phyloP scores from a whole-genome alignment of 1,140 invertebrate species.

The Nasonia longicornis region DNA sequence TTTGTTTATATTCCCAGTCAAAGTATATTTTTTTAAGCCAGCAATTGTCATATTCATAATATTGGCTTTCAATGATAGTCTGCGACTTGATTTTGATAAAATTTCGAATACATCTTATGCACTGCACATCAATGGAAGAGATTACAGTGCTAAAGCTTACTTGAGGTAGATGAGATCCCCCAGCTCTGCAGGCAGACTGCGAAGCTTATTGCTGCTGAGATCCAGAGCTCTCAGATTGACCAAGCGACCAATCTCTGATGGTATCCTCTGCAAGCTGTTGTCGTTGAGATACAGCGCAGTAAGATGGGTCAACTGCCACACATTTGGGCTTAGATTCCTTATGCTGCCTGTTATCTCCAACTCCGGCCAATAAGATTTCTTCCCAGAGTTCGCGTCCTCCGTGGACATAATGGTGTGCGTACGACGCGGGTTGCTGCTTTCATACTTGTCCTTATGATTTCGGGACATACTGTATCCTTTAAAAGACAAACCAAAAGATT shows the following conservation, averaged over 20 bases:
- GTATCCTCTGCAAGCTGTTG: conserved; percentile 90
- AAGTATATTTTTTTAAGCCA: too few species aligned
- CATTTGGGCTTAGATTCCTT: conserved; percentile 88
- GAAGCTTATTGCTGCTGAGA: conserved; percentile 93
- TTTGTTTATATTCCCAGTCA: too few species aligned
- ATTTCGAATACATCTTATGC: too few species aligned
- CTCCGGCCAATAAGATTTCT: conserved; percentile 88
- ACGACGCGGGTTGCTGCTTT: conserved; percentile 79
- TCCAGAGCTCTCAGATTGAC: conserved; percentile 89
- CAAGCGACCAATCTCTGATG: conserved; percentile 88
- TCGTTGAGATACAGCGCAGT: conserved; percentile 95
- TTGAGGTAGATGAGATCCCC: conserved; percentile 94
- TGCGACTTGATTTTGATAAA: too few species aligned
- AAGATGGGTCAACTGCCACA: conserved; percentile 92
- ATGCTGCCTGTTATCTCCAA: conserved; percentile 85
- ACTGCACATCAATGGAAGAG: not conserved
- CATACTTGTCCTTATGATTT: conserved; percentile 78
- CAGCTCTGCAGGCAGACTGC: conserved; percentile 93
- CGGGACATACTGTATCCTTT: conserved; percentile 75
- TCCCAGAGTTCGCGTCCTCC: conserved; percentile 90
- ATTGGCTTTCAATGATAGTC: too few species aligned
- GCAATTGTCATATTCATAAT: too few species aligned
- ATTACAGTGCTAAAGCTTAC: conserved; percentile 67
- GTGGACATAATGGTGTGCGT: conserved; percentile 91
- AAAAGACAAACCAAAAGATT: conserved; percentile 36